Conservation (phyloP, 2,797 vertebrate genomes). For the Arnoldichthys spilopterus region DNA sequence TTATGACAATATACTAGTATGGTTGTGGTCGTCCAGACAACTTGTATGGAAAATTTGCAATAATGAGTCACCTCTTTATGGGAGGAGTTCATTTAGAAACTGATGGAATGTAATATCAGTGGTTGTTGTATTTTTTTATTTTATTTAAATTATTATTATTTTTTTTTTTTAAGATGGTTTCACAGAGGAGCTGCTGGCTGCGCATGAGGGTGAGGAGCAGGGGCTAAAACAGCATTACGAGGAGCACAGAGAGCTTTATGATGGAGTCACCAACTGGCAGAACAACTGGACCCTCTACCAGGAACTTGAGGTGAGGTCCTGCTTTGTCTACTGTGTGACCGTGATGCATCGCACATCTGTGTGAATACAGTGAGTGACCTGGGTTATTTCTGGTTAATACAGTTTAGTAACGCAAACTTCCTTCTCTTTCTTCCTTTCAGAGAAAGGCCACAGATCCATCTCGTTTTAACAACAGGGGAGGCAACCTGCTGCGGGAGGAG, state of each 20-base stretch:
- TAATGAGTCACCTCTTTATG: too few species aligned
- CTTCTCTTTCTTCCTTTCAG: slow-evolving; percentile 67
- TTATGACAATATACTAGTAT: too few species aligned
- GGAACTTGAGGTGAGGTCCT: slow-evolving; percentile 87
- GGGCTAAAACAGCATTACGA: slow-evolving; percentile 80
- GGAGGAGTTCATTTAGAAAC: too few species aligned
- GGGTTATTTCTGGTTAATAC: not conserved
- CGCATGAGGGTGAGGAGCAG: slow-evolving; percentile 83
- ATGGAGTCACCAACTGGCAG: slow-evolving; percentile 88
- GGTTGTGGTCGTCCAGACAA: too few species aligned
- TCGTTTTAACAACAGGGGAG: slow-evolving; percentile 91
- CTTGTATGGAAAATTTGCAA: too few species aligned
- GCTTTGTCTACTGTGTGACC: not conserved
- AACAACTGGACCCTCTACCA: slow-evolving; percentile 88
- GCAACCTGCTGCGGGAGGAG: slow-evolving; percentile 93
- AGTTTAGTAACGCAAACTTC: not conserved
- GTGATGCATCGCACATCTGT: not conserved
- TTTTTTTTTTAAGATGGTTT: slow-evolving; percentile 76
- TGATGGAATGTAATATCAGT: too few species aligned
- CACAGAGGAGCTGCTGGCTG: slow-evolving; percentile 82
- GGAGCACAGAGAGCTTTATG: slow-evolving; percentile 85
- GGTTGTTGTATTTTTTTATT: too few species aligned
- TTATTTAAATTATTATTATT: too few species aligned
- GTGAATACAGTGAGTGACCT: not conserved
- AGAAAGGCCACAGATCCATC: slow-evolving; percentile 88